Conservation (phyloP, 2,113 vertebrate species). For the Lepisosteus oculatus region DNA sequence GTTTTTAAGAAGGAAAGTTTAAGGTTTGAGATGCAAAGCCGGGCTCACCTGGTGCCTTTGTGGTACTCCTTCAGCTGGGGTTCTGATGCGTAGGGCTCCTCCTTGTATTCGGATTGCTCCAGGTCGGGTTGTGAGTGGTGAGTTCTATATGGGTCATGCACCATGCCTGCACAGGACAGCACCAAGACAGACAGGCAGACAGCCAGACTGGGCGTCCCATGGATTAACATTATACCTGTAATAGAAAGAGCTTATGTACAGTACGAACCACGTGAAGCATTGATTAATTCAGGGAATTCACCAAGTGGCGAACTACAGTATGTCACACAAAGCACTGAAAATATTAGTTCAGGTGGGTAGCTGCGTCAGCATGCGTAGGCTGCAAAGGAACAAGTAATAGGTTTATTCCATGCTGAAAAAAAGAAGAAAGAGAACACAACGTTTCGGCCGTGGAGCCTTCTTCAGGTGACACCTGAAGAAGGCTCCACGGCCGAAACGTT, state of each 20-base stretch:
- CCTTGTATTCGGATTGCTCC: conserved; percentile 21
- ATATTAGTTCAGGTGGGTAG: neutral
- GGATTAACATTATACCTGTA: conserved; percentile 27
- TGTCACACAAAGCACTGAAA: neutral
- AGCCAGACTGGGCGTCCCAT: neutral
- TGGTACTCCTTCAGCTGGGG: conserved; percentile 17
- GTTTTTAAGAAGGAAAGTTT: too few species aligned
- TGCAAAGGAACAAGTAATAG: too few species aligned
- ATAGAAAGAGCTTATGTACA: neutral
- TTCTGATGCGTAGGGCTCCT: neutral
- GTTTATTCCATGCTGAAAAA: too few species aligned
- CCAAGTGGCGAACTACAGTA: neutral
- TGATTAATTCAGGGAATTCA: neutral
- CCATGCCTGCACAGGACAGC: conserved; percentile 35
- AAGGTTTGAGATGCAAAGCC: too few species aligned
- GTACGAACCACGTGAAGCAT: neutral
- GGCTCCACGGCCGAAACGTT: too few species aligned
- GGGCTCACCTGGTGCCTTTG: conserved; percentile 27
- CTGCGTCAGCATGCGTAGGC: too few species aligned
- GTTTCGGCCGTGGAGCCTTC: too few species aligned
- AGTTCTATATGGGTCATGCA: conserved; percentile 27
- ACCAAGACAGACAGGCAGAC: conserved; percentile 32
- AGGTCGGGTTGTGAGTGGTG: conserved; percentile 19
- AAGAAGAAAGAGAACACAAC: too few species aligned
- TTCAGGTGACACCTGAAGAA: too few species aligned